phyloP scores from a whole-genome alignment of 2,888 invertebrate species.

The Diaperis boleti region DNA sequence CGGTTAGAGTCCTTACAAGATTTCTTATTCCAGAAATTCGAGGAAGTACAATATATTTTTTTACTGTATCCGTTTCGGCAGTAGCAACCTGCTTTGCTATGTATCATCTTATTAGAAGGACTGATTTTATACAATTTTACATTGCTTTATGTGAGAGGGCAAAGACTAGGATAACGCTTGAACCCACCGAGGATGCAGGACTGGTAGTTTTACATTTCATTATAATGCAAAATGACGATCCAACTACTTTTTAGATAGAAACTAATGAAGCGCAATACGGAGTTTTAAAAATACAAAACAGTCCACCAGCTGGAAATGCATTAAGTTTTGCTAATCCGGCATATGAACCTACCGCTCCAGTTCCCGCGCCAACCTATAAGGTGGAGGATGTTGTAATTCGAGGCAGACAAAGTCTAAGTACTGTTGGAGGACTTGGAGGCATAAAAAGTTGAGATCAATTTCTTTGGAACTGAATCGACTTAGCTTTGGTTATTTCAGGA shows the following conservation, averaged over 20 bases:
- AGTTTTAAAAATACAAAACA: constrained; percentile 81
- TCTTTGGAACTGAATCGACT: background rate
- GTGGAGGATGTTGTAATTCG: constrained; percentile 82
- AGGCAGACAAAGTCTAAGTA: constrained; percentile 68
- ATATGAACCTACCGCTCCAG: constrained; percentile 82
- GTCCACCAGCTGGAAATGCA: constrained; percentile 72
- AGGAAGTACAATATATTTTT: constrained; percentile 89
- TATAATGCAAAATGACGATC: background rate
- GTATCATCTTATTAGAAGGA: constrained; percentile 81
- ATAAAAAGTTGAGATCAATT: constrained; percentile 67
- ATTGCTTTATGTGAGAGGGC: constrained; percentile 80
- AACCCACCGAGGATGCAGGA: constrained; percentile 88
- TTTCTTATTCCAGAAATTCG: constrained; percentile 80
- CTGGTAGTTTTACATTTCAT: constrained; percentile 69
- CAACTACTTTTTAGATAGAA: constrained; percentile 74
- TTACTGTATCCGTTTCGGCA: constrained; percentile 82
- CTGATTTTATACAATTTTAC: constrained; percentile 87
- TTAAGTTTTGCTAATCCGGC: constrained; percentile 88
- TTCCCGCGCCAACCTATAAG: constrained; percentile 74
- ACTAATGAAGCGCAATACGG: constrained; percentile 78
- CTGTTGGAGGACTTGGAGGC: constrained; percentile 67
- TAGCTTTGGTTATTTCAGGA: constrained; percentile 66
- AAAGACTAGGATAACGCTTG: constrained; percentile 82
- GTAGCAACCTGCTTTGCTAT: constrained; percentile 82
- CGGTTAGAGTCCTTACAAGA: constrained; percentile 87